A percentile compares a stretch with the other conserved stretches of the same genome.
phyloP scores from a whole-genome alignment of 2,797 vertebrate species.

The Cetoscarus ocellatus region DNA sequence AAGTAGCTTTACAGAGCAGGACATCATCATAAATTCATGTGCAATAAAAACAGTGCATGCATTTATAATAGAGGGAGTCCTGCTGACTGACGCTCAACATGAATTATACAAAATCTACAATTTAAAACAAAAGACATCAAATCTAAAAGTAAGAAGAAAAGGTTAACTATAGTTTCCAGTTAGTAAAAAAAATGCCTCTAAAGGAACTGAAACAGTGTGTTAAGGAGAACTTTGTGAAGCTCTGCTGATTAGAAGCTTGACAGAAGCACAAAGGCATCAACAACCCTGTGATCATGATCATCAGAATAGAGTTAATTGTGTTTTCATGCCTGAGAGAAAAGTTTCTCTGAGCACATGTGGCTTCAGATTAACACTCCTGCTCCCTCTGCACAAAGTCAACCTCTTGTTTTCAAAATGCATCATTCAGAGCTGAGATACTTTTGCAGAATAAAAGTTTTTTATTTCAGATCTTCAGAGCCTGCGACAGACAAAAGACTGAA shows the following conservation, averaged over 20 bases:
- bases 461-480: background rate
- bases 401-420: constrained; percentile 8
- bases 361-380: background rate
- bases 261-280: background rate
- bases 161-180: background rate
- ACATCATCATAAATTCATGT: constrained; percentile 1
- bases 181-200: too few relatives aligned
- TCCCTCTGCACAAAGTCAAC: too few relatives aligned
- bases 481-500: constrained; percentile 8
- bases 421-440: background rate
- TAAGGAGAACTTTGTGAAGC: too few relatives aligned
- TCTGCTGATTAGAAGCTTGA: background rate
- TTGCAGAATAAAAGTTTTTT: background rate
- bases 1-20: background rate
- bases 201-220: constrained; percentile 5
- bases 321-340: constrained; percentile 5
- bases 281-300: background rate
- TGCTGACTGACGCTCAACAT: background rate
- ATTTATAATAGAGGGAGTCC: background rate
- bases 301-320: background rate
- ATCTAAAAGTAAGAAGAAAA: constrained; percentile 4
- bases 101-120: background rate
- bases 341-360: constrained; percentile 6
- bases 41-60: background rate
- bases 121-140: constrained; percentile 7